Percentiles rank a stretch among this genome's conserved stretches.
phyloP scores from a whole-genome alignment of 2,113 vertebrate genomes.

The Pipa parva region DNA sequence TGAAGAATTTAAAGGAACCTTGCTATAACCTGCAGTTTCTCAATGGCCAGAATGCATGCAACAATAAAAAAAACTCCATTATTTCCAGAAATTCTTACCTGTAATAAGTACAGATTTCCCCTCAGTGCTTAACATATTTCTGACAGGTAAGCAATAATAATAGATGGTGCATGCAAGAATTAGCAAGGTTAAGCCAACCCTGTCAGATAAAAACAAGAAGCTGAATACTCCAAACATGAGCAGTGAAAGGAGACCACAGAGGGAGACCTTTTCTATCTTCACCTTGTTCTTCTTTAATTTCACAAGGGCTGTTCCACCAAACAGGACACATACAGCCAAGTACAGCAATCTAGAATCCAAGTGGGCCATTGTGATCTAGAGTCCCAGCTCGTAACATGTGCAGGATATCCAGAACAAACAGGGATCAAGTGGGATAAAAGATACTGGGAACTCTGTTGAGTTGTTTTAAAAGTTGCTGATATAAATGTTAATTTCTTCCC shows the following conservation, averaged over 20 bases:
- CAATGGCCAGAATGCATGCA: too few relatives aligned
- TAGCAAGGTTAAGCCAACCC: slow-evolving; percentile 45
- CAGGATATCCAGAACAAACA: neutral
- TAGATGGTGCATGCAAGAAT: slow-evolving; percentile 5
- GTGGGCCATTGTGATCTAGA: slow-evolving; percentile 46
- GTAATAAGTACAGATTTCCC: slow-evolving; percentile 64
- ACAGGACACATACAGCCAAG: neutral
- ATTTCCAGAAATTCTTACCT: slow-evolving; percentile 68
- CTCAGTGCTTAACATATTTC: slow-evolving; percentile 50
- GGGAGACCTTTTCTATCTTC: neutral
- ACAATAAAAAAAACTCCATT: too few relatives aligned
- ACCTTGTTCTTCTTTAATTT: neutral
- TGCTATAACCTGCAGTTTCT: too few relatives aligned
- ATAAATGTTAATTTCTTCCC: slow-evolving; percentile 46
- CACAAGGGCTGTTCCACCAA: slow-evolving; percentile 38
- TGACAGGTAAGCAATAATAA: neutral
- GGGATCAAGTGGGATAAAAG: neutral
- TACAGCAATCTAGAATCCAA: slow-evolving; percentile 40
- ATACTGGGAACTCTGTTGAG: neutral
- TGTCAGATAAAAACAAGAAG: slow-evolving; percentile 24
- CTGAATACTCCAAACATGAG: slow-evolving; percentile 45
- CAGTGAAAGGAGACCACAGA: slow-evolving; percentile 43
- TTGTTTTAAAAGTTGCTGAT: slow-evolving; percentile 21
- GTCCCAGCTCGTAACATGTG: neutral
- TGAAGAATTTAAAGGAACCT: too few relatives aligned